These are phyloP conservation scores for Yoshiicerus persimilis DNA, from an alignment of 1,140 invertebrate species.

Conservation along the genomic window DNA sequence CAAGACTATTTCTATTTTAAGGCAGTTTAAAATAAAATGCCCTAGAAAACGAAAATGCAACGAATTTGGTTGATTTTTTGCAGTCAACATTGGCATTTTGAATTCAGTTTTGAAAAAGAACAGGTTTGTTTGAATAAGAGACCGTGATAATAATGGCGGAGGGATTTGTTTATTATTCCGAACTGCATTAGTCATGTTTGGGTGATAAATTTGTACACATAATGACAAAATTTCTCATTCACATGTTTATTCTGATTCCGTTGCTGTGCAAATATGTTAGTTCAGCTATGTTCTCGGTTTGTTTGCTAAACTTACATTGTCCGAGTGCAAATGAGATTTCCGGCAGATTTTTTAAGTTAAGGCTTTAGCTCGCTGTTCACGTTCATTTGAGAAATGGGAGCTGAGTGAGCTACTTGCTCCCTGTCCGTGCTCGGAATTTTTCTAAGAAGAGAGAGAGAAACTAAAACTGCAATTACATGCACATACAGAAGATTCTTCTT, in stretches of 20 bases:
- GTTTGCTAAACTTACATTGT: background rate
- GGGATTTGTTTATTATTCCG: background rate
- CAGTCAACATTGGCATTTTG: no score
- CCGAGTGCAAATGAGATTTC: slow-evolving; percentile 8
- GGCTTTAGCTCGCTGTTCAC: slow-evolving; percentile 6
- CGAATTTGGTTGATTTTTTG: no score
- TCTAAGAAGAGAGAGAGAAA: background rate
- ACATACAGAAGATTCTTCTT: background rate
- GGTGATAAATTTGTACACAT: no score
- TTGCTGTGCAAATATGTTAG: background rate
- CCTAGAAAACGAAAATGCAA: no score
- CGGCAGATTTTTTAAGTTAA: slow-evolving; percentile 4
- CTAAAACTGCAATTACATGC: background rate
- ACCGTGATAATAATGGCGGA: no score
- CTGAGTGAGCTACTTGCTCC: background rate
- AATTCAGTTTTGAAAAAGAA: no score
- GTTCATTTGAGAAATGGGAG: slow-evolving; percentile 13
- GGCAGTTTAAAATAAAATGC: no score
- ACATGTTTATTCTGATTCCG: background rate
- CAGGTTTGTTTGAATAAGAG: no score
- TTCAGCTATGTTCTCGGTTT: background rate
- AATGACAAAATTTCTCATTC: background rate
- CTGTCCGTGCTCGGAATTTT: slow-evolving; percentile 1
- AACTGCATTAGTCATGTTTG: background rate
- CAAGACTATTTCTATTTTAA: no score